Evolutionary conservation across 1,140 invertebrate genomes (phyloP).

Genomic region (Drosophila quadrilineata): DNA sequence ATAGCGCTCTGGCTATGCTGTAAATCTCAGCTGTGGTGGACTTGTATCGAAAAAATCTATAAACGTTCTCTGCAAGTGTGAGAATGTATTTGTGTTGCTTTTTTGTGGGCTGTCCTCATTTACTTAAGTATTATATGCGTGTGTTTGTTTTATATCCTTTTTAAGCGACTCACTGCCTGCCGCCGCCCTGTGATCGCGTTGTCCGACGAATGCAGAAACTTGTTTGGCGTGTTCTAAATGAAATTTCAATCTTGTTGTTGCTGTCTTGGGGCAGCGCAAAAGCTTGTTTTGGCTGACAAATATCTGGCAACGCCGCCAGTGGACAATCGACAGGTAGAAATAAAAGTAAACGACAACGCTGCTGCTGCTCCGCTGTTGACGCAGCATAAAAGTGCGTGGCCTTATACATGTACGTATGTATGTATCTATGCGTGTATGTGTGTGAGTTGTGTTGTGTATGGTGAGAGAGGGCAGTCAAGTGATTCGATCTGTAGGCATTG

Average conservation of each 20-base stretch:
- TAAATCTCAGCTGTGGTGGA: slow-evolving; percentile 48
- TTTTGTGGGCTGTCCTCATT: slow-evolving; percentile 65
- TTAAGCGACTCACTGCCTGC: slow-evolving; percentile 45
- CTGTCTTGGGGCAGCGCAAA: slow-evolving; percentile 25
- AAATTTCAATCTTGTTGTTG: slow-evolving; percentile 55
- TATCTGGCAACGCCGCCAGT: slow-evolving; percentile 56
- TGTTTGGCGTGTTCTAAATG: slow-evolving; percentile 75
- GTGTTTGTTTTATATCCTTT: slow-evolving; percentile 59
- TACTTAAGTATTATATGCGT: slow-evolving; percentile 22
- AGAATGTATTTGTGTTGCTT: slow-evolving; percentile 3
- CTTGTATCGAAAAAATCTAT: slow-evolving; percentile 65
- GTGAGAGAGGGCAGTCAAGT: slow-evolving; percentile 11
- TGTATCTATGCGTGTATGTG: background rate
- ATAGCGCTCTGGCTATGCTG: slow-evolving; percentile 31
- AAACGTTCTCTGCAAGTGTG: slow-evolving; percentile 21
- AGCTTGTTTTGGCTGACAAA: slow-evolving; percentile 65
- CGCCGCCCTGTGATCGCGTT: slow-evolving; percentile 13
- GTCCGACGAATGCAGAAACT: slow-evolving; percentile 64
- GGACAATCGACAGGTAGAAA: slow-evolving; percentile 66
- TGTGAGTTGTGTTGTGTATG: background rate
- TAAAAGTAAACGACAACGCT: slow-evolving; percentile 24
- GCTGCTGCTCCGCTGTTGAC: too few species aligned
- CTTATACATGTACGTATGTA: background rate
- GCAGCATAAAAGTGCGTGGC: slow-evolving; percentile 51
- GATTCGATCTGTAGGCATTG: slow-evolving; percentile 8